Conservation (phyloP, 2,113 vertebrate genomes). For the Gadus macrocephalus region DNA sequence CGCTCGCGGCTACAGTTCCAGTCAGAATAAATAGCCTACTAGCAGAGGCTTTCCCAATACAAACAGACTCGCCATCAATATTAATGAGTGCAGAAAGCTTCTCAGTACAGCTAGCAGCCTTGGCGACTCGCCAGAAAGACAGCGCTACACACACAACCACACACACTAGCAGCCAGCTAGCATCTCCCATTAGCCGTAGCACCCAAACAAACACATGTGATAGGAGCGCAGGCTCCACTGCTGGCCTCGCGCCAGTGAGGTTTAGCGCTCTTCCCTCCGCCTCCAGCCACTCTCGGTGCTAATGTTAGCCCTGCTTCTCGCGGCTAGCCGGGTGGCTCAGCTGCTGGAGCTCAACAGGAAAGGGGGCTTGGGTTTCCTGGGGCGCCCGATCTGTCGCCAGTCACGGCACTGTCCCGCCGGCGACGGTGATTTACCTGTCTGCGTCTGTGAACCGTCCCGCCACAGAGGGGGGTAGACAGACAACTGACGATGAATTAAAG, state of each 20-base stretch:
- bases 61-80: conserved; percentile 45
- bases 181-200: conserved; percentile 39
- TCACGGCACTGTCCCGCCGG: conserved; percentile 44
- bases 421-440: conserved; percentile 30
- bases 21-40: conserved; percentile 11
- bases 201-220: conserved; percentile 72
- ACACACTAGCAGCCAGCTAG: not conserved
- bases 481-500: not conserved
- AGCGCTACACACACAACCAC: too few relatives aligned
- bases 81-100: conserved; percentile 40
- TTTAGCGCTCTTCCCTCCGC: conserved; percentile 44
- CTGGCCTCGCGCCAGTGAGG: conserved; percentile 51
- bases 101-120: conserved; percentile 24
- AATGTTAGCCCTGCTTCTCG: conserved; percentile 62
- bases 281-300: conserved; percentile 44
- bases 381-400: conserved; percentile 63
- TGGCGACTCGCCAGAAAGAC: conserved; percentile 32
- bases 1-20: conserved; percentile 31
- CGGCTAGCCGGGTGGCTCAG: conserved; percentile 45
- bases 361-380: conserved; percentile 61
- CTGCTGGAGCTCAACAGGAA: conserved; percentile 57
- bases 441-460: not conserved
- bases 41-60: conserved; percentile 34
- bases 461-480: not conserved
- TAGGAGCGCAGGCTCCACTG: conserved; percentile 32